Conservation (phyloP, 2,888 invertebrate genomes). For the Malachius bipustulatus region DNA sequence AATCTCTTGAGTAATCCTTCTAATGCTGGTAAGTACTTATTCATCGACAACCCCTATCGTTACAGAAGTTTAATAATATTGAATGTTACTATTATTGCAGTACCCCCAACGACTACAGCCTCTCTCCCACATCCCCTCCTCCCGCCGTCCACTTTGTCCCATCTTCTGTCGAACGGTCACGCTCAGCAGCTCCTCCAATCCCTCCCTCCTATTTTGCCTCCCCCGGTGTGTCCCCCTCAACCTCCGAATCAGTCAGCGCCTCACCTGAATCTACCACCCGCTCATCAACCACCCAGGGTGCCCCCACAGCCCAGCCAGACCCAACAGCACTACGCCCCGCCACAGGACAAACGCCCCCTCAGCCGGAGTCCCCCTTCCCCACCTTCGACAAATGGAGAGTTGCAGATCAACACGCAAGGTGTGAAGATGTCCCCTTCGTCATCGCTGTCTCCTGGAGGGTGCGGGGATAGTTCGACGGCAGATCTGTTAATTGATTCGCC, state of each 20-base stretch:
- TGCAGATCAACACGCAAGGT: conserved; percentile 62
- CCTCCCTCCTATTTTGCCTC: conserved; percentile 49
- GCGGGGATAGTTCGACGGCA: conserved; percentile 49
- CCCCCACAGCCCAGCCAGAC: conserved; percentile 16
- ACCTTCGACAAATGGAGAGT: conserved; percentile 62
- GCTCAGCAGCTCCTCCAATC: conserved; percentile 67
- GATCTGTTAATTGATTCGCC: conserved; percentile 74
- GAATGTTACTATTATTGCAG: conserved; percentile 23
- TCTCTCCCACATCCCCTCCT: conserved; percentile 56
- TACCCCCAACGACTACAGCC: conserved; percentile 50
- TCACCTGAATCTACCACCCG: conserved; percentile 21
- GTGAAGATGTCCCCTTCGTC: conserved; percentile 54
- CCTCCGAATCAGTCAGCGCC: conserved; percentile 25
- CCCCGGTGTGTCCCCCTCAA: conserved; percentile 22
- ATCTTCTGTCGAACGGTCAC: conserved; percentile 58
- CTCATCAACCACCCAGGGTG: conserved; percentile 17
- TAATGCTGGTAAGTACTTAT: conserved; percentile 34
- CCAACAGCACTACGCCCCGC: conserved; percentile 27
- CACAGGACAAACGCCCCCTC: conserved; percentile 24
- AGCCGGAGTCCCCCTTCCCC: conserved; percentile 36
- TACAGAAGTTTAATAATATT: too few relatives aligned
- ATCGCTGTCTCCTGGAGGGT: conserved; percentile 48
- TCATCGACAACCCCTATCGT: not conserved
- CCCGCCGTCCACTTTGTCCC: conserved; percentile 55
- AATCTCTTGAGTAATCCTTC: conserved; percentile 41